Conservation (phyloP, 2,888 invertebrate genomes). For the Dromius quadrimaculatus region DNA sequence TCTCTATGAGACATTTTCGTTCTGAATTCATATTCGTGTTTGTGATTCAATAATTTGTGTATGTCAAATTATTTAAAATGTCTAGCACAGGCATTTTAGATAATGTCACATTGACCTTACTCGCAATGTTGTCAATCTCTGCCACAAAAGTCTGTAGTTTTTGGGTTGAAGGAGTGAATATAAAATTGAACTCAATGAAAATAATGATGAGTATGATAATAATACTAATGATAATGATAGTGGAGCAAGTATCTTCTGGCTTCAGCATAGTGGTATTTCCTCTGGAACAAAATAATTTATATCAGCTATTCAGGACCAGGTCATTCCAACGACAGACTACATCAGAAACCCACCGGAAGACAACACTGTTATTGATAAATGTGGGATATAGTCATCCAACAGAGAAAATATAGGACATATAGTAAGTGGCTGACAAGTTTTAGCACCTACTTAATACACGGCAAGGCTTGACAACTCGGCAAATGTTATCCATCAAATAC, state of each 20-base stretch:
- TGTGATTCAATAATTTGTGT: no score
- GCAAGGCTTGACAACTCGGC: conserved; percentile 52
- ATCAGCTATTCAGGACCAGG: conserved; percentile 52
- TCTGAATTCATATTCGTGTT: no score
- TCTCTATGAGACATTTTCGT: no score
- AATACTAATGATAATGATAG: conserved; percentile 45
- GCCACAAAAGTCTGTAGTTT: no score
- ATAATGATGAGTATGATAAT: no score
- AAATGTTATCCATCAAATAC: conserved; percentile 51
- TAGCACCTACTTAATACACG: conserved; percentile 53
- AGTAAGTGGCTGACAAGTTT: conserved; percentile 44
- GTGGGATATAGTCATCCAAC: conserved; percentile 51
- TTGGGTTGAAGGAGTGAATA: no score
- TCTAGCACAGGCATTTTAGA: no score
- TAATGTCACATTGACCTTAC: no score
- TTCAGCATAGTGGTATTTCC: conserved; percentile 51
- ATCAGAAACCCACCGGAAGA: conserved; percentile 48
- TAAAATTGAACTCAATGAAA: no score
- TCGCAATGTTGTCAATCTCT: no score
- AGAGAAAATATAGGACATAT: conserved; percentile 53
- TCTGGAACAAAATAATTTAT: conserved; percentile 54
- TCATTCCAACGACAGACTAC: conserved; percentile 50
- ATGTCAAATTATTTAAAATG: no score
- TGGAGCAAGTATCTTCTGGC: conserved; percentile 44
- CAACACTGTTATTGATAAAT: conserved; percentile 43